Evolutionary conservation across 2,113 vertebrate genomes (phyloP).

Genomic region (Antigone vipio): DNA sequence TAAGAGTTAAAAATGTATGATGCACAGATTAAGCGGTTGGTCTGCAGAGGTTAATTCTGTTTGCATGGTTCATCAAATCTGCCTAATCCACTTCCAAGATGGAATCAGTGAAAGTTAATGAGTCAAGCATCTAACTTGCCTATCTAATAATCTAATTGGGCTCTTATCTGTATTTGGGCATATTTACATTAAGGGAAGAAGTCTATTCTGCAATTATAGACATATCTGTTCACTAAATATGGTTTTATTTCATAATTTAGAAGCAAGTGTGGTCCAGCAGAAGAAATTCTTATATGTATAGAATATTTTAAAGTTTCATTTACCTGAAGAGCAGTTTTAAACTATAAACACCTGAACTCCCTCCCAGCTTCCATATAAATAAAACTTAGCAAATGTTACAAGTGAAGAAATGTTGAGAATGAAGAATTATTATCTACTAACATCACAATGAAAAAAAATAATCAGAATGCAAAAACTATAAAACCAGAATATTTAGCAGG

Average conservation of each 20-base stretch:
- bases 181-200: not conserved
- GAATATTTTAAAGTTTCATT: not conserved
- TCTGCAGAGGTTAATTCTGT: slow-evolving; percentile 36
- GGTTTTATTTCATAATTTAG: not conserved
- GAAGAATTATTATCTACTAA: not conserved
- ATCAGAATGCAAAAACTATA: not conserved
- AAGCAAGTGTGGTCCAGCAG: not conserved
- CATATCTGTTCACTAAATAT: not conserved
- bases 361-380: not conserved
- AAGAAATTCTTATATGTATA: not conserved
- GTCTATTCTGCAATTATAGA: not conserved
- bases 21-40: not conserved
- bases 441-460: not conserved
- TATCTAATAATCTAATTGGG: slow-evolving; percentile 50
- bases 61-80: slow-evolving; percentile 40
- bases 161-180: slow-evolving; percentile 31
- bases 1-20: slow-evolving; percentile 1
- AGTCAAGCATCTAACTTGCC: slow-evolving; percentile 8
- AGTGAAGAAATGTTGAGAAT: not conserved
- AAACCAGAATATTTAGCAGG: not conserved
- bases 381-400: not conserved
- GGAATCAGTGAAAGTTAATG: slow-evolving; percentile 45
- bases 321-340: not conserved
- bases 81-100: slow-evolving; percentile 38
- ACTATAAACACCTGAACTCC: not conserved